phyloP scores from a whole-genome alignment of 1,140 invertebrate genomes.

The Polypedilum pembai region DNA sequence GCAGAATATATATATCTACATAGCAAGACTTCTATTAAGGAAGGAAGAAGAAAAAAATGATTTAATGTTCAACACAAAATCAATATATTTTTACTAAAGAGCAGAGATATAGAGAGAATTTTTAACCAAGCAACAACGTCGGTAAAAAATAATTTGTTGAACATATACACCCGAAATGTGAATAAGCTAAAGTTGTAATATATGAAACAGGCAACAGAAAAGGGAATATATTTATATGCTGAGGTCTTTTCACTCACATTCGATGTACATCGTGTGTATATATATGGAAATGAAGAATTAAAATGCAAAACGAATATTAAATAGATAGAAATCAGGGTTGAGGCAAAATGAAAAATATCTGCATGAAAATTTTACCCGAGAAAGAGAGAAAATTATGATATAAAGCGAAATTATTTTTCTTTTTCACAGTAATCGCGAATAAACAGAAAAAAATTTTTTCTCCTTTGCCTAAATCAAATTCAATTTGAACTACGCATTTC shows the following conservation, averaged over 20 bases:
- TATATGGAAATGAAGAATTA: slow-evolving; percentile 14
- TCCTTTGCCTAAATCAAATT: slow-evolving; percentile 4
- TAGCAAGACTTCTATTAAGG: not conserved
- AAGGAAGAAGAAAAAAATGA: not conserved
- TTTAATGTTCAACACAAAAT: slow-evolving; percentile 7
- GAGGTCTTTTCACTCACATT: not conserved
- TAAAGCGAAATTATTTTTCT: not conserved
- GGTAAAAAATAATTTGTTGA: not conserved
- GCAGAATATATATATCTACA: slow-evolving; percentile 3
- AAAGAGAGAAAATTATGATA: not conserved
- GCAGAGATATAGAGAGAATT: not conserved
- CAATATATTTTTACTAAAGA: not conserved
- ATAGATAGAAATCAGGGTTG: slow-evolving; percentile 2
- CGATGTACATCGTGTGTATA: no score
- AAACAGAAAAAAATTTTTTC: not conserved
- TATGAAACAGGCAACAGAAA: not conserved
- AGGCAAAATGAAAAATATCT: not conserved
- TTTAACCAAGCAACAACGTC: not conserved
- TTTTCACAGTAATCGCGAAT: not conserved
- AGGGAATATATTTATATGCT: not conserved
- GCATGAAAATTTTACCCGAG: not conserved
- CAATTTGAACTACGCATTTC: not conserved
- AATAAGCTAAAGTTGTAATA: not conserved
- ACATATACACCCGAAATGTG: not conserved
- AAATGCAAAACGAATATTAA: slow-evolving; percentile 19